Evolutionary conservation across 2,113 vertebrate species (phyloP).

Genomic region (Cairina moschata): DNA sequence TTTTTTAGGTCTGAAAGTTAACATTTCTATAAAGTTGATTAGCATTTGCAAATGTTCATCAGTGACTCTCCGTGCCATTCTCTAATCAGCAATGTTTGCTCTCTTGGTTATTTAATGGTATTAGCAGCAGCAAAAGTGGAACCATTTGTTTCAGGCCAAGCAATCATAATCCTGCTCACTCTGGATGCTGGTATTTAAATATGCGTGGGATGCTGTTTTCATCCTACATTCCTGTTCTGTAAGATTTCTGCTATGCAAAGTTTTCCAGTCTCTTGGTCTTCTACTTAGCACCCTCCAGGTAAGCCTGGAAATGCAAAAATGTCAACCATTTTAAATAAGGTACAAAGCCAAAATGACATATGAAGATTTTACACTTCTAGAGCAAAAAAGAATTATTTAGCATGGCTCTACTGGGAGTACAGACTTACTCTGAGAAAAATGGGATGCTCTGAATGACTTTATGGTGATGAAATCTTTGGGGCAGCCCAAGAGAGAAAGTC

Average conservation of each 20-base stretch:
- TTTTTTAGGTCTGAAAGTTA: slow-evolving; percentile 46
- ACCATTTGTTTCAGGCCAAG: slow-evolving; percentile 64
- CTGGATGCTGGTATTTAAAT: slow-evolving; percentile 56
- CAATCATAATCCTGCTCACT: slow-evolving; percentile 44
- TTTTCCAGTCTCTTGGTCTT: slow-evolving; percentile 64
- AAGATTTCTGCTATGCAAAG: slow-evolving; percentile 50
- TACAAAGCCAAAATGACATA: slow-evolving; percentile 48
- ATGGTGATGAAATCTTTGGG: slow-evolving; percentile 18
- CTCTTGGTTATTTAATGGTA: slow-evolving; percentile 48
- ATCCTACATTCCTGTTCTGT: slow-evolving; percentile 30
- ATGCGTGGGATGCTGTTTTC: slow-evolving; percentile 51
- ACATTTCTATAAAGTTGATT: slow-evolving; percentile 40
- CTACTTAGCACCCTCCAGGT: slow-evolving; percentile 60
- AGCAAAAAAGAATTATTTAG: slow-evolving; percentile 67
- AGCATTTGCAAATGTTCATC: not conserved
- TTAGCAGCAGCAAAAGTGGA: slow-evolving; percentile 46
- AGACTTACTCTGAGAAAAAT: slow-evolving; percentile 19
- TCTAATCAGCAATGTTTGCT: slow-evolving; percentile 29
- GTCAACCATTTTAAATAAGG: slow-evolving; percentile 56
- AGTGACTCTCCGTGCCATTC: not conserved
- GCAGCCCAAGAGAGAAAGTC: slow-evolving; percentile 33
- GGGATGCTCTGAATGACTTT: slow-evolving; percentile 45
- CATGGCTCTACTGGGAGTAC: slow-evolving; percentile 50
- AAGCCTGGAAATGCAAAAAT: slow-evolving; percentile 60
- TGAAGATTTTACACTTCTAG: slow-evolving; percentile 59